Evolutionary conservation across 2,797 vertebrate species (phyloP), one percentile per base, ranked within the genome.

Genomic region (Chromobotia macracanthus): DNA sequence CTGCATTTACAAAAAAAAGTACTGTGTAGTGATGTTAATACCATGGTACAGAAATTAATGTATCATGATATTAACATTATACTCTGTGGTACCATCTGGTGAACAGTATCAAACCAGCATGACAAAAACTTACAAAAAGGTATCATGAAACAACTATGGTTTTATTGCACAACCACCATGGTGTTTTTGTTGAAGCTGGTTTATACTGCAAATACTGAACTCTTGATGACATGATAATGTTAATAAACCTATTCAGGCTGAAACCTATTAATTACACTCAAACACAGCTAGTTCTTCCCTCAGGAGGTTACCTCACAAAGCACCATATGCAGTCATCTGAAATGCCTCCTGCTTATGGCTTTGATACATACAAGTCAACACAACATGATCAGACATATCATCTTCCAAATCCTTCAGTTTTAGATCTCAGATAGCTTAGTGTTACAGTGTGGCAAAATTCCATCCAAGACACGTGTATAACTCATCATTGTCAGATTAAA

Each of bases 181-280:
- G 23, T 31, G 16, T 61, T 31, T 61, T 25, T 61, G 7, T 61
- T 38, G 7, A 31, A 90, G 89, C 90, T 92, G 91, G 89, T 91
- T 86, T 89, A 91, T 89, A 89, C 87, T 89, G 87, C 87, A 89
- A 89, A 87, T 83, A 80, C 89, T 87, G 89, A 87, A 85, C 89
- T 87, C 82, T 89, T 90, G 91, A 89, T 91, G 90, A 90, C 88
- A 70, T 85, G 83, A 80, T 90, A 93, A 93, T 93, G 90, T 89
- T 89, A 92, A 92, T 91, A 88, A 90, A 85, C 87, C 83, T 80
- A 86, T 90, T 89, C 15, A 56, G 56, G 9, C 61, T 55, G n/a
- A n/a, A n/a, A n/a, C n/a, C n/a, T n/a, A n/a, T n/a, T n/a, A 65
- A 75, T 91, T 90, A 89, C 84, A 84, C 85, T 77, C 78, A 90